Base-by-base conservation (phyloP, 2,888 invertebrate species). In the Plemyria rubiginata region DNA sequence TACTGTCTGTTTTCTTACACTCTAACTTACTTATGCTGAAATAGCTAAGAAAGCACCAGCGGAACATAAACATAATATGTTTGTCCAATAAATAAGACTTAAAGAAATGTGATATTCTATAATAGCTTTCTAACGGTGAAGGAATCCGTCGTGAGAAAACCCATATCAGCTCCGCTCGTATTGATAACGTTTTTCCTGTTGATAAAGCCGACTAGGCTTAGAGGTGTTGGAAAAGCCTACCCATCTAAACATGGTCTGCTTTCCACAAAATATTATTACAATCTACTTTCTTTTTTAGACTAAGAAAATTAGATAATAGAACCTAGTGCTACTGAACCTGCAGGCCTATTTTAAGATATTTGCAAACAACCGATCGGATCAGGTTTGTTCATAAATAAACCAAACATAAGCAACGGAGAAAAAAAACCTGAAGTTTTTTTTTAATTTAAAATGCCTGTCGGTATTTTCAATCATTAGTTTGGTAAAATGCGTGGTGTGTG, bases 1-100 rank as follows among this genome's bases (percentile, higher is more conserved):
- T 54, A 43, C 49, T 54, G 45, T 60, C 50, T 65, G 51, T 56
- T 60, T 65, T 51, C 57, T 60, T 41, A 51, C 56, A 52, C 43
- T 43, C 48, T 55, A 13, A 53, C 45, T 54, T 54, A 50, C 49
- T 57, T 54, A 41, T 36, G n/a, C 38, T 40, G 40, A 32, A 49
- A 43, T 41, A 53, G 15, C 40, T 52, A 22, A 45, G 32, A 22
- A 41, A 51, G 13, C 16, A 11, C 16, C 4, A 45, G 16, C 16
- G 45, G 45, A 45, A 11, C 45, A 43, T 32, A 38, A 38, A 38
- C 36, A 38, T 11, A 38, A 38, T 38, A 38, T 9, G 11, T 38
- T 38, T 38, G 9, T 38, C 36, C 11, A 38, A 3, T 38, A 38
- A 3, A 4, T 11, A 38, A 9, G 36, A 11, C 11, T 38, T 32